A percentile compares a stretch with the other conserved stretches of the same genome.
Conservation (phyloP, 2,113 vertebrate genomes). For the Puffinus mauretanicus region DNA sequence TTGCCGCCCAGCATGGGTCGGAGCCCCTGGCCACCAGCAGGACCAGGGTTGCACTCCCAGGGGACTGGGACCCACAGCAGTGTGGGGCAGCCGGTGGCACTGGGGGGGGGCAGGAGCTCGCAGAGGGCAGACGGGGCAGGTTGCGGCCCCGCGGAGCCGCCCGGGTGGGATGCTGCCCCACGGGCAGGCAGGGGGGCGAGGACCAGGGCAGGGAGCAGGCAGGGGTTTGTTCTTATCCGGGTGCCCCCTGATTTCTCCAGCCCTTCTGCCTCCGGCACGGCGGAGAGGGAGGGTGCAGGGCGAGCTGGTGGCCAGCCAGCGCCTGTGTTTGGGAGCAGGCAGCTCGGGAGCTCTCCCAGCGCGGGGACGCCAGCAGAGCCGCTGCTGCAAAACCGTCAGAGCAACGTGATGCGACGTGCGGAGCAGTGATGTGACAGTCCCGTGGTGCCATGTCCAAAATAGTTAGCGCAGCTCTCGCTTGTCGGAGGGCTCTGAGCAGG, state of each 20-base stretch:
- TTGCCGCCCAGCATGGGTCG: rapidly evolving
- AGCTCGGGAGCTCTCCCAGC: neutral
- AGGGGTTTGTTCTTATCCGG: neutral
- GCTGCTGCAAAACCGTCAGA: neutral
- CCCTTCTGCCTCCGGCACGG: neutral
- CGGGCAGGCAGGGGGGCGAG: rapidly evolving
- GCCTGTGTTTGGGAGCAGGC: constrained; percentile 25
- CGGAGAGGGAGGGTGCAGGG: neutral
- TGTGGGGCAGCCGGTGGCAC: neutral
- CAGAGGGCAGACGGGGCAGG: neutral
- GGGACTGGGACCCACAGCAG: rapidly evolving
- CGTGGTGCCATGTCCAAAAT: constrained; percentile 55
- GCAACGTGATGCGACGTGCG: neutral
- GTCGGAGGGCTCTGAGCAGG: neutral
- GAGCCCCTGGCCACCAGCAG: neutral
- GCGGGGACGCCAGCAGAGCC: neutral
- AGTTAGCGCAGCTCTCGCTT: neutral
- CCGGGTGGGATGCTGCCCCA: neutral
- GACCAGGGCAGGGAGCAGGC: neutral
- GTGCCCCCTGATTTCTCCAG: neutral
- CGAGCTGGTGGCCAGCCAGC: neutral
- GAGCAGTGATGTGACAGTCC: constrained; percentile 33
- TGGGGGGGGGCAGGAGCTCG: neutral
- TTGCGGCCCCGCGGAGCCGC: rapidly evolving
- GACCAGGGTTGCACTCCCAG: rapidly evolving